Percentiles rank a stretch among this genome's conserved stretches.
Conservation (phyloP, 2,113 vertebrate species). For the Xiphias gladius region DNA sequence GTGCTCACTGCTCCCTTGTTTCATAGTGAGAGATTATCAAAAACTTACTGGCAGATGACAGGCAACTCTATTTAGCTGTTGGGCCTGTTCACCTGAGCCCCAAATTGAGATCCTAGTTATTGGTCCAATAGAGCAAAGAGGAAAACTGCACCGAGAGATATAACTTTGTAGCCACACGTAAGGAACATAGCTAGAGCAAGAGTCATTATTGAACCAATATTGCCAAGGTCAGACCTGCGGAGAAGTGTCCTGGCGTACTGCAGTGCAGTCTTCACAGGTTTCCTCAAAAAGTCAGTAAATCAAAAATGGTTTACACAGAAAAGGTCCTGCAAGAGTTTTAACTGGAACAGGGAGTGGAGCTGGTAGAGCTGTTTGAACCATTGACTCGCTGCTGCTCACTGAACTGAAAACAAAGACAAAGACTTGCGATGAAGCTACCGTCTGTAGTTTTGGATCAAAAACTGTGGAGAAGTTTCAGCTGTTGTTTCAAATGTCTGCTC, state of each 20-base stretch:
- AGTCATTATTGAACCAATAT: neutral
- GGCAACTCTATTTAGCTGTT: too few species aligned
- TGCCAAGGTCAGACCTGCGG: neutral
- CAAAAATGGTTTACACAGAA: neutral
- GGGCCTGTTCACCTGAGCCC: neutral
- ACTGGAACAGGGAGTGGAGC: neutral
- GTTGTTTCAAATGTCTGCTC: too few species aligned
- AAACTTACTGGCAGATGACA: too few species aligned
- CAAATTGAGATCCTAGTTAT: too few species aligned
- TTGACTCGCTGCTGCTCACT: neutral
- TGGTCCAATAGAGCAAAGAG: too few species aligned
- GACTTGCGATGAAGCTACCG: neutral
- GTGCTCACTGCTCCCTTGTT: too few species aligned
- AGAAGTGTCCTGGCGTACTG: too few species aligned
- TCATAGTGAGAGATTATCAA: too few species aligned
- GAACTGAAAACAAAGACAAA: neutral
- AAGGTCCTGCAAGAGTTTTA: neutral
- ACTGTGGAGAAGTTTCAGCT: neutral
- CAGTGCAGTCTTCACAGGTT: neutral
- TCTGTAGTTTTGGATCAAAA: neutral
- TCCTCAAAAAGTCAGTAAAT: neutral
- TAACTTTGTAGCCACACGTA: too few species aligned
- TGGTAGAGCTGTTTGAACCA: neutral
- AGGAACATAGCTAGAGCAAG: neutral
- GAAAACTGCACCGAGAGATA: too few species aligned